These are phyloP conservation scores for Drosophila phalerata DNA, from an alignment of 2,888 invertebrate genomes.

Conservation along the genomic window DNA sequence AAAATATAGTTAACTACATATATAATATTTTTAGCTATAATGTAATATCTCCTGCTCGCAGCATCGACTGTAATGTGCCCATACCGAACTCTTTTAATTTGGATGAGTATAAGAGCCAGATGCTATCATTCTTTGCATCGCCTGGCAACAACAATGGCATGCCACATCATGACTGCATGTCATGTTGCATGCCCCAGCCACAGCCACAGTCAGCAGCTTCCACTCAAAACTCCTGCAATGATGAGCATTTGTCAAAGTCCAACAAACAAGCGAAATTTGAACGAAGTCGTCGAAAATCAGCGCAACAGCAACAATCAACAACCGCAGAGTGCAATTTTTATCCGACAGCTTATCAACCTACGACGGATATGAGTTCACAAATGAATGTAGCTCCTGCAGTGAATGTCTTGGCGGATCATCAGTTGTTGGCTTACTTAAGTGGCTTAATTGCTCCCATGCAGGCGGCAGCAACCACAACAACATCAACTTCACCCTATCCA, in stretches of 20 bases:
- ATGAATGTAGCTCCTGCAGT: background rate
- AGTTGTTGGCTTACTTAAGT: conserved; percentile 27
- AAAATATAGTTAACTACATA: no score
- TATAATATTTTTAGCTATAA: background rate
- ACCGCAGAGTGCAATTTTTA: background rate
- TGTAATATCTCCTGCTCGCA: background rate
- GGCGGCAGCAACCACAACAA: background rate
- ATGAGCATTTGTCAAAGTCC: background rate
- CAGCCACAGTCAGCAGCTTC: background rate
- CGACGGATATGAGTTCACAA: background rate
- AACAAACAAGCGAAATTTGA: background rate
- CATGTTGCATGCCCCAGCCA: background rate
- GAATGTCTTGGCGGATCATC: conserved; percentile 10
- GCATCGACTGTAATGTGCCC: conserved; percentile 64
- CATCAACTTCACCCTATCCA: background rate
- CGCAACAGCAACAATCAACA: background rate
- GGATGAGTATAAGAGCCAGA: conserved; percentile 33
- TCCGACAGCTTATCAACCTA: conserved; percentile 1
- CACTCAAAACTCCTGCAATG: background rate
- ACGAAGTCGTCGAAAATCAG: background rate
- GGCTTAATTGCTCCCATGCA: conserved; percentile 18
- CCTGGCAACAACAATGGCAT: conserved; percentile 4
- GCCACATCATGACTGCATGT: background rate
- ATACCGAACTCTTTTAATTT: conserved; percentile 53
- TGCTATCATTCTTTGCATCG: conserved; percentile 4